Base-by-base conservation (phyloP, 2,888 invertebrate genomes). In the Eulithis testata region DNA sequence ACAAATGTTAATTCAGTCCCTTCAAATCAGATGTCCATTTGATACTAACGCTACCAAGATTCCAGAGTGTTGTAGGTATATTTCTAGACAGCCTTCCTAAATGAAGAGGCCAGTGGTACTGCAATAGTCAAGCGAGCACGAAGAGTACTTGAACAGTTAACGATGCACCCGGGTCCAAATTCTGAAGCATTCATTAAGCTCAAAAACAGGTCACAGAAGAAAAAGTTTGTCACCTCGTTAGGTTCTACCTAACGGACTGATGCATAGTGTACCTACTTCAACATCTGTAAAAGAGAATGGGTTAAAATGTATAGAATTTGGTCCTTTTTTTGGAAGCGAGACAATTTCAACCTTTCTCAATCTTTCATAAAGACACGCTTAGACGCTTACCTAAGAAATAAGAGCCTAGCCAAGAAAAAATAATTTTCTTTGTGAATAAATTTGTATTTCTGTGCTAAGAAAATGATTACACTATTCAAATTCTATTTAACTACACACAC, bases 81-180 rank as follows among this genome's bases (percentile, higher is more conserved):
- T 21, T 1, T 27, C 51, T 51, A 31, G 40, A 53, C 40, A 53
- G 12, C 31, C 8, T 36, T 52, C 49, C 53, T 14, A 54, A 50
- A 59, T 43, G 11, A 60, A 54, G 54, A 44, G 50, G 8, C 31
- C 31, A 45, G 50, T 47, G 51, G 50, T 54, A 50, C 47, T 56
- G 63, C 63, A 60, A 52, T 58, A 55, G 60, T 53, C 50, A 61
- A 62, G 63, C 57, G 59, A 63, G 55, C 55, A 14, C 53, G 11
- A 65, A 76, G 76, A 7, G 68, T 67, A 27, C 80, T 79, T 69
- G 53, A 77, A 82, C 80, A 80, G 76, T 80, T 82, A 82, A 82
- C 80, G 79, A 82, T 67, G 71, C 72, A 73, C 63, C 62, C 60
- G 69, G 61, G 65, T 72, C 76, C 73, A 72, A 74, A 68, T 68